Base-by-base conservation (phyloP, 2,888 invertebrate species). In the Sesia bembeciformis region DNA sequence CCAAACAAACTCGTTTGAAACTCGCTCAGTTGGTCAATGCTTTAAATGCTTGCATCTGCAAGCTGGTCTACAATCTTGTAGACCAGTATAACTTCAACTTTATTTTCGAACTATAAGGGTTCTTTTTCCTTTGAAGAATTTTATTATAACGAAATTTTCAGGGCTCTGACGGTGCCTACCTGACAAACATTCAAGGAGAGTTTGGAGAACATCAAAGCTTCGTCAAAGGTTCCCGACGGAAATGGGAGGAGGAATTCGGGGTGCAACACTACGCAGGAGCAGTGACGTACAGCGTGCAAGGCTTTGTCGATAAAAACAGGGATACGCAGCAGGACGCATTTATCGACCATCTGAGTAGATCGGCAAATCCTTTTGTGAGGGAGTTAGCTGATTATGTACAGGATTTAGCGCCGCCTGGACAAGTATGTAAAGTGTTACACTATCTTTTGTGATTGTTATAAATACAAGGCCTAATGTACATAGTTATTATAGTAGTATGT, bases 271-370 rank as follows among this genome's bases (percentile, higher is more conserved):
- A 97, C 76, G 97, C 97, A 0, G 97, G 97, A 5, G 91, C 93
- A 56, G 97, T 97, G n/a, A 94, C 94, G 2, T 97, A 97, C 80
- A 87, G 88, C 62, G 90, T 67, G 91, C 93, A 94, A 58, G 96
- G 97, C 23, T 88, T 97, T 78, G 96, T 97, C 1, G 97, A 97
- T 72, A 97, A 97, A 84, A 97, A 97, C 78, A 90, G 97, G 5
- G 97, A 97, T 70, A 96, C 96, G 0, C 97, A 97, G 74, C 97
- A 97, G 75, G 97, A 97, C 72, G 96, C 97, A 0, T 94, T 97
- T 72, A 97, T 97, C 62, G 97, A 97, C 76, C 94, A 95, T 62
- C 93, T 97, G 90, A 94, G 95, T 51, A 90, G 96, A 49, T 96
- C 97, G 52, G 93, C 92, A 4, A 96, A 96, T 70, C 93, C 93